A percentile compares a stretch with the other conserved stretches of the same genome.
phyloP scores from a whole-genome alignment of 2,888 invertebrate genomes.

The Diadegma fenestrale region DNA sequence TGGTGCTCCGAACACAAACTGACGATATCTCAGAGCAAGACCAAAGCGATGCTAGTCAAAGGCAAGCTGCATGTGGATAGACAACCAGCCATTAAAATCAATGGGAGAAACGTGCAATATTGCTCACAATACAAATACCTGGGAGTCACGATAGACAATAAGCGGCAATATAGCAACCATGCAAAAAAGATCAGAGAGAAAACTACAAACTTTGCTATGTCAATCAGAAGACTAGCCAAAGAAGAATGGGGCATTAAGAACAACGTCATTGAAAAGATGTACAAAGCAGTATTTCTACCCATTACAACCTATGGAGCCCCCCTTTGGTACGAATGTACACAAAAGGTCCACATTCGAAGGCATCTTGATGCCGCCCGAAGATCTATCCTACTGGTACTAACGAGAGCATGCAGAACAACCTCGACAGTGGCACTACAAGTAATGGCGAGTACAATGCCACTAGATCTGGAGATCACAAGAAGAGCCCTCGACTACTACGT shows the following conservation, averaged over 20 bases:
- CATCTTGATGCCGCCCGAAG: slow-evolving; percentile 25
- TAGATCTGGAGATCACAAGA: background rate
- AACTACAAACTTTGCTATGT: background rate
- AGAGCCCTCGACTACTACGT: background rate
- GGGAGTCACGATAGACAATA: slow-evolving; percentile 48
- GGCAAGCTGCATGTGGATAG: slow-evolving; percentile 7
- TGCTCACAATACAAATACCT: slow-evolving; percentile 39
- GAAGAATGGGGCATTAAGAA: background rate
- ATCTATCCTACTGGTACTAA: background rate
- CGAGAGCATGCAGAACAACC: slow-evolving; percentile 17
- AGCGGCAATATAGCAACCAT: slow-evolving; percentile 37
- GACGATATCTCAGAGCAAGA: slow-evolving; percentile 1
- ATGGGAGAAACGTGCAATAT: background rate
- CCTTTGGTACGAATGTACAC: slow-evolving; percentile 41
- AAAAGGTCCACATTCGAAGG: background rate
- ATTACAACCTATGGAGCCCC: slow-evolving; percentile 60
- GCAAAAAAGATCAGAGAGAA: background rate
- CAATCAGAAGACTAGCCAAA: background rate
- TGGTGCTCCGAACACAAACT: slow-evolving; percentile 52
- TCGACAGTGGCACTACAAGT: slow-evolving; percentile 25
- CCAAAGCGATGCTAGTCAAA: slow-evolving; percentile 50
- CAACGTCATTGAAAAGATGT: slow-evolving; percentile 16
- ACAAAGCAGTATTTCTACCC: slow-evolving; percentile 55
- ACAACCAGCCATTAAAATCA: background rate
- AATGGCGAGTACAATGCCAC: background rate